Evolutionary conservation across 2,888 invertebrate species (phyloP), one percentile per base, ranked within the genome.

Genomic region (Ormyrus nitidulus): DNA sequence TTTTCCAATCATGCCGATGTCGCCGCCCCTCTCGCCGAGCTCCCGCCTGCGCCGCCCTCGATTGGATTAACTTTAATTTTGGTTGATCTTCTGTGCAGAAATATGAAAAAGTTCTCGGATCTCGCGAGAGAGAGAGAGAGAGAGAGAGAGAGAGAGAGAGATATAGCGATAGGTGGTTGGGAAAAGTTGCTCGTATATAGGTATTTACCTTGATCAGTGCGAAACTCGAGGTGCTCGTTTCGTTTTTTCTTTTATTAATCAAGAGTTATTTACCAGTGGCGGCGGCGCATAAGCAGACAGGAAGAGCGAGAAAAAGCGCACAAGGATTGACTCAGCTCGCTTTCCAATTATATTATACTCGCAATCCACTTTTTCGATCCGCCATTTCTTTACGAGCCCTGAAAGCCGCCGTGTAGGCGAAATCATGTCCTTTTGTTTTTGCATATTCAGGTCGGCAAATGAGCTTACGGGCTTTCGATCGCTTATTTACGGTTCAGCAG

Each of bases 21-120:
- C 51, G 58, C 56, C 44, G 19, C 19, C 19, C 19, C 19, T 19
- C 19, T 19, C 19, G 19, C 1, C 19, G 19, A 19, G 19, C 19
- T 19, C 1, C 19, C 19, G 19, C 19, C 19, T 19, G 19, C 1
- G 19, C 54, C 49, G n/a, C 48, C 61, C 34, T 54, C 49, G 51
- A 74, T 74, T 70, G 69, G 56, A 79, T 79, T 79, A 79, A 69
- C 73, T 74, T 64, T 68, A 69, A 73, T 79, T 73, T 68, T 51
- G 48, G 61, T 66, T 61, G 48, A 69, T 61, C 49, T 62, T 53
- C 51, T 48, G 13, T 5, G 11, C 46, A 7, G 44, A 51, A 71
- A 71, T 77, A 71, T 77, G 70, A 77, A 77, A 77, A 77, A 77
- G 51, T 77, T 70, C 9, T 13, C 51, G 64, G 48, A 58, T n/a